Base-by-base conservation (phyloP, 2,888 invertebrate genomes). In the Lydus trimaculatus region DNA sequence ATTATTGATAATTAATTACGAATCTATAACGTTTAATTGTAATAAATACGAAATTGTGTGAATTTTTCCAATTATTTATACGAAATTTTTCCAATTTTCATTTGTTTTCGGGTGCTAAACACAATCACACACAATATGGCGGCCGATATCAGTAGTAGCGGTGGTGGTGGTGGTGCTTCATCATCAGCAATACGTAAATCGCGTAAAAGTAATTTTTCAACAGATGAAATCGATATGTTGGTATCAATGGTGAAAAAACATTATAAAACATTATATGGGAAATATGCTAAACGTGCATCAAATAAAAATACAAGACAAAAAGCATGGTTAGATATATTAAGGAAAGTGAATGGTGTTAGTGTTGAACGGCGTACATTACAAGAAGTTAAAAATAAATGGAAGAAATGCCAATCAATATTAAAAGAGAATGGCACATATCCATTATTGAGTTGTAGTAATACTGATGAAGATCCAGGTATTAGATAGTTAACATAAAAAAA, bases 371-470 rank as follows among this genome's bases (percentile, higher is more conserved):
- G 82, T 15, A 82, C 82, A 23, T 69, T 82, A 39, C 75, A 78
- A 60, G 81, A 82, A 72, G 79, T 82, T 17, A 82, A 82, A 72
- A 82, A 80, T 68, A 82, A 81, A 67, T 82, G 82, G 82, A 82
- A 82, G 68, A 81, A 82, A 71, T 80, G 80, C 71, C 78, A 80
- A 56, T 79, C 78, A 62, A 73, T 68, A 13, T 62, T 72, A 28
- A 70, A 67, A 61, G 70, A 70, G 20, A 66, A 64, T 36, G 56
- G 33, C n/a, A 52, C 23, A 17, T 48, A 28, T 17, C 5, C 43
- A 17, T 8, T 43, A 6, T 43, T 43, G 7, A 17, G 43, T 17
- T 17, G 43, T 17, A 7, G 17, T 6, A 43, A 43, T 43, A 43
- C n/a, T 13, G 43, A 43, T 5, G 43, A 43, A 2, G 43, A 43